Conservation (phyloP, 1,140 invertebrate species). For the Pantala flavescens region DNA sequence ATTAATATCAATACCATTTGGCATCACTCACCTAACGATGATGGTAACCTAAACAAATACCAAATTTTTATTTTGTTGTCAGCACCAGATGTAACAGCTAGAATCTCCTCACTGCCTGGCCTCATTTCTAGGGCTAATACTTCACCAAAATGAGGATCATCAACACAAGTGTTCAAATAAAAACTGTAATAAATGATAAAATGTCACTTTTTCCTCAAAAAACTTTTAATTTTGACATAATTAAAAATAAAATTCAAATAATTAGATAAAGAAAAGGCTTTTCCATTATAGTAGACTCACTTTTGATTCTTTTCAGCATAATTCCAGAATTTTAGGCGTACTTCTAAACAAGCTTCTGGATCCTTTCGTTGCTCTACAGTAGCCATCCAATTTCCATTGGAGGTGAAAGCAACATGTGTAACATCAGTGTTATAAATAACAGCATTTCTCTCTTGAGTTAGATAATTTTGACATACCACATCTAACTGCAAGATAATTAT, state of each 20-base stretch:
- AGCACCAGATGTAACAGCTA: constrained; percentile 33
- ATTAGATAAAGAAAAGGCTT: too few species aligned
- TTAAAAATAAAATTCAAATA: not conserved
- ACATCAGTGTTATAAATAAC: constrained; percentile 58
- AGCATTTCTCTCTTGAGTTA: constrained; percentile 48
- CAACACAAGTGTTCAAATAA: constrained; percentile 58
- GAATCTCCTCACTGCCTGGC: not conserved
- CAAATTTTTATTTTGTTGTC: constrained; percentile 42
- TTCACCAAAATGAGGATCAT: constrained; percentile 55
- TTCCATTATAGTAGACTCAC: constrained; percentile 35
- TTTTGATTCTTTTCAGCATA: constrained; percentile 49
- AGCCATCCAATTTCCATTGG: constrained; percentile 62
- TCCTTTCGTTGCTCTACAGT: constrained; percentile 58
- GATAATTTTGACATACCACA: constrained; percentile 59
- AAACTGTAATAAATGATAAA: constrained; percentile 42
- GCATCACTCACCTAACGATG: too few species aligned
- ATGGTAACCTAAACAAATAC: constrained; percentile 25
- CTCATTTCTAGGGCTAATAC: constrained; percentile 29
- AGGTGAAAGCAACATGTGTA: constrained; percentile 51
- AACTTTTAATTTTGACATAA: constrained; percentile 3
- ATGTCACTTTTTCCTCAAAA: constrained; percentile 14
- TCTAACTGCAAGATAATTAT: constrained; percentile 49
- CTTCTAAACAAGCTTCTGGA: constrained; percentile 45
- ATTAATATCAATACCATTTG: too few species aligned
- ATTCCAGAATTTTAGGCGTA: constrained; percentile 70